These are phyloP conservation scores for Rhingia rostrata DNA, from an alignment of 2,888 invertebrate species.

Conservation along the genomic window DNA sequence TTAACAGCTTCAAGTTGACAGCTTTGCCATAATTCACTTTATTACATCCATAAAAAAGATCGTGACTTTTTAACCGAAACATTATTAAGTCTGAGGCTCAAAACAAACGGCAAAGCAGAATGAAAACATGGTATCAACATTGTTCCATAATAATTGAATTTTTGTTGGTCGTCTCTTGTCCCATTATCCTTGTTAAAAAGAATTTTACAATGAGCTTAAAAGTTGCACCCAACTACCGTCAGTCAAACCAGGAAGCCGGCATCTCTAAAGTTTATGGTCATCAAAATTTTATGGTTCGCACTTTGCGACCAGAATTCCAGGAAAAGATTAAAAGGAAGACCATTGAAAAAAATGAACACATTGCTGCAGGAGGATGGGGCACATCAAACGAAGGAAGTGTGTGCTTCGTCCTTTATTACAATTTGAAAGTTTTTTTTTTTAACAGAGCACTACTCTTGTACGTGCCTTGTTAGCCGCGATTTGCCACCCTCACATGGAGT, in stretches of 20 bases:
- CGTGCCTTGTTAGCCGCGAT: slow-evolving; percentile 59
- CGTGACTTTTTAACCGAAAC: slow-evolving; percentile 22
- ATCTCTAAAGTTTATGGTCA: slow-evolving; percentile 65
- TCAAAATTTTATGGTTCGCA: slow-evolving; percentile 68
- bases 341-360: neutral
- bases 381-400: slow-evolving; percentile 35
- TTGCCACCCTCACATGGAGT: neutral
- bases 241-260: slow-evolving; percentile 14
- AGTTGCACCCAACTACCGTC: slow-evolving; percentile 45
- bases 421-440: slow-evolving; percentile 35
- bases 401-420: slow-evolving; percentile 48
- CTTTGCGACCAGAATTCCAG: slow-evolving; percentile 43
- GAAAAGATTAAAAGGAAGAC: slow-evolving; percentile 38
- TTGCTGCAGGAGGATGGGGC: neutral
- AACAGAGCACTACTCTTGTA: slow-evolving; percentile 35
- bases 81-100: slow-evolving; percentile 28
- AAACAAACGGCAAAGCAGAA: neutral
- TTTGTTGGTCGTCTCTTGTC: slow-evolving; percentile 38
- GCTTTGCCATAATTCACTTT: slow-evolving; percentile 26
- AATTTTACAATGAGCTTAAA: slow-evolving; percentile 65
- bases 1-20: slow-evolving; percentile 35
- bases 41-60: slow-evolving; percentile 25
- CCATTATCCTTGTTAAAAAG: slow-evolving; percentile 56
- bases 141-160: slow-evolving; percentile 47
- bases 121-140: slow-evolving; percentile 41